Evolutionary conservation across 2,888 invertebrate species (phyloP).

Genomic region (Machimus rusticus): DNA sequence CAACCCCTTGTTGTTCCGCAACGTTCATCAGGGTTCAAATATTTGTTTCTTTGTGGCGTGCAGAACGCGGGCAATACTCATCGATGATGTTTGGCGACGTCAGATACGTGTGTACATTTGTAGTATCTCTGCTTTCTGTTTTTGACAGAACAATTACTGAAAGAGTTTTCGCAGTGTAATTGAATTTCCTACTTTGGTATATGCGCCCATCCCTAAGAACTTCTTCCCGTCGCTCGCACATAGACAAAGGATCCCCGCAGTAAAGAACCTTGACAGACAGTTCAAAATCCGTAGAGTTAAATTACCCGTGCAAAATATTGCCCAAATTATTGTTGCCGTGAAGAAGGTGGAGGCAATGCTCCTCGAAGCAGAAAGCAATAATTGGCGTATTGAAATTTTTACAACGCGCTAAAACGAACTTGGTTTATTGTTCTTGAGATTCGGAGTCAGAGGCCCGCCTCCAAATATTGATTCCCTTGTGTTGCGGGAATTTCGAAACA

Average conservation of each 20-base stretch:
- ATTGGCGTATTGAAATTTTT: constrained; percentile 29
- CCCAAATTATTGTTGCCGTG: background rate
- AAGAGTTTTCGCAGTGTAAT: constrained; percentile 5
- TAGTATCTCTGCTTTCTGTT: background rate
- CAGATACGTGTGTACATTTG: background rate
- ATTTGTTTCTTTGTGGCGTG: background rate
- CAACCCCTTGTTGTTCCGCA: background rate
- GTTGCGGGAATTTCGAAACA: background rate
- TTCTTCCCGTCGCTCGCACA: background rate
- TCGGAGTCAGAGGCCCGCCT: background rate
- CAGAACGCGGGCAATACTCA: background rate
- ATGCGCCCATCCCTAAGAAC: background rate
- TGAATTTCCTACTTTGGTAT: constrained; percentile 25
- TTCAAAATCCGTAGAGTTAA: background rate
- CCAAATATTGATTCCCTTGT: background rate
- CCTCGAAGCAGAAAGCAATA: constrained; percentile 11
- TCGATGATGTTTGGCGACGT: background rate
- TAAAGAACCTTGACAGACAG: background rate
- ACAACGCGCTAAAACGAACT: background rate
- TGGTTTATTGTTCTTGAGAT: background rate
- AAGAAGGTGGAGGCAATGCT: background rate
- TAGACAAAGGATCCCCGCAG: background rate
- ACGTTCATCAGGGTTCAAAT: background rate
- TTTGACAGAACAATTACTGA: constrained; percentile 26
- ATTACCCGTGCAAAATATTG: constrained; percentile 22